Base-by-base conservation (phyloP, 2,888 invertebrate genomes). In the Rhingia campestris region DNA sequence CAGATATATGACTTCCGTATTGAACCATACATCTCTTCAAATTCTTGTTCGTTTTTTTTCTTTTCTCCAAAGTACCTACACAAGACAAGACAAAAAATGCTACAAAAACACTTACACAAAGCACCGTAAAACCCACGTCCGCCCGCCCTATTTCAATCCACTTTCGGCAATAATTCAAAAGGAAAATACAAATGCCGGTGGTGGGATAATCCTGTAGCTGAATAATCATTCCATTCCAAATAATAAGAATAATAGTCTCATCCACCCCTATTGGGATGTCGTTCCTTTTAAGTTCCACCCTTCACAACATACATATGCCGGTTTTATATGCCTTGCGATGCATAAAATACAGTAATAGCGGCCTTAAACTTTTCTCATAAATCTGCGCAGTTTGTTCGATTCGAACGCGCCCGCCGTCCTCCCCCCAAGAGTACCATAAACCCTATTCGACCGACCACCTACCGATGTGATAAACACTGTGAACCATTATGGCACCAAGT, bases 401-500 rank as follows among this genome's bases (percentile, higher is more conserved):
- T 59, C 41, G 53, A 22, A 22, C 22, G 22, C 22, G 22, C 22
- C 22, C 22, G 22, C 22, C 39, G 12, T 45, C 12, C 6, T 30
- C 5, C 41, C 53, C 59, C 59, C 30, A 43, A 30, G 43, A 37
- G 39, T 30, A 37, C 7, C 14, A 59, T 73, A 73, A 45, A 63
- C 35, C 43, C 47, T 41, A 73, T 43, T 30, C 53, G 53, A 73
- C 73, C 53, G 53, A 73, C 73, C 73, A 54, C 54, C 73, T 54
- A 63, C 37, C 10, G 66, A 58, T 75, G 12, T 37, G 39, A 59
- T 51, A 61, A 14, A 59, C 12, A 53, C 58, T 39, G 12, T 14
- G 4, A 58, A 6, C 4, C 35, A 58, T 6, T 30, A n/a, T 63
- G 63, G 53, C 53, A 54, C 45, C 47, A 56, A 41, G 33, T 53